phyloP scores from a whole-genome alignment of 2,888 invertebrate species.

The Rutpela maculata region DNA sequence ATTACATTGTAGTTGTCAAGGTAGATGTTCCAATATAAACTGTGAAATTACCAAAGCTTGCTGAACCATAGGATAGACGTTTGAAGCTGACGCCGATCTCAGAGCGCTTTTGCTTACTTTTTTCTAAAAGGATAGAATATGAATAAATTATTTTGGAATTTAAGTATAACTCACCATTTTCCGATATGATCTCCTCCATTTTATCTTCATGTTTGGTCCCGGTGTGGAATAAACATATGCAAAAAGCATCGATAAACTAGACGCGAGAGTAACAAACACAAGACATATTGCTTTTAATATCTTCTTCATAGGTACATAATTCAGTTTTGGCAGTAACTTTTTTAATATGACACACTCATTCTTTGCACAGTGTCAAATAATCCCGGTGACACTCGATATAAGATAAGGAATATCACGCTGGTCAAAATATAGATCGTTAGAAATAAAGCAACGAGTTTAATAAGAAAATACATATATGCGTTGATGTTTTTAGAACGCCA shows the following conservation, averaged over 20 bases:
- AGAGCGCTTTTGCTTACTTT: not conserved
- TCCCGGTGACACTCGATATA: not conserved
- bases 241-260: not conserved
- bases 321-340: not conserved
- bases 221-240: slow-evolving; percentile 15
- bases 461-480: too few relatives aligned
- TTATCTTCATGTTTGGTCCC: slow-evolving; percentile 16
- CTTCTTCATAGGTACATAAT: not conserved
- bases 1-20: not conserved
- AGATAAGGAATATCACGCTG: not conserved
- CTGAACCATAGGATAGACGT: not conserved
- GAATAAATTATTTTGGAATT: not conserved
- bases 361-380: not conserved
- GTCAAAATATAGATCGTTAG: not conserved
- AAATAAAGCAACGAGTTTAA: not conserved
- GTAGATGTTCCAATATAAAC: slow-evolving; percentile 1
- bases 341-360: not conserved
- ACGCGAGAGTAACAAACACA: not conserved
- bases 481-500: too few relatives aligned
- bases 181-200: slow-evolving; percentile 27
- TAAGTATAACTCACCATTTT: slow-evolving; percentile 5
- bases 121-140: slow-evolving; percentile 10
- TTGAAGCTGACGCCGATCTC: not conserved
- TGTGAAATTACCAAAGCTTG: not conserved
- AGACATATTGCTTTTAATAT: not conserved